Evolutionary conservation across 1,140 invertebrate genomes (phyloP).

Genomic region (Mycetomoellerius zeteki): DNA sequence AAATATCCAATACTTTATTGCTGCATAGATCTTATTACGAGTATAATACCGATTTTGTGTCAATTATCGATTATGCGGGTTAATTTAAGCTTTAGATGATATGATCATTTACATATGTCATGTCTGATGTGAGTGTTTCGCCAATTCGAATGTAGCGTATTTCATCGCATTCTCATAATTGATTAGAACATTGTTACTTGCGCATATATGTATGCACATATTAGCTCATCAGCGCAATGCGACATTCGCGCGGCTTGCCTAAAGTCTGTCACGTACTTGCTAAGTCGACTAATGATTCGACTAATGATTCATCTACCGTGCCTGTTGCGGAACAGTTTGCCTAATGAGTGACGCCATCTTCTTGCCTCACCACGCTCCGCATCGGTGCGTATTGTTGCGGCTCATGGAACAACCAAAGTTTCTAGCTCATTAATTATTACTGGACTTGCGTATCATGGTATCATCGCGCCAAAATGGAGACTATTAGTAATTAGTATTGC

Average conservation of each 20-base stretch:
- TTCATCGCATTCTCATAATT: constrained; percentile 27
- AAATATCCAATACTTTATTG: neutral
- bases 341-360: constrained; percentile 39
- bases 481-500: constrained; percentile 46
- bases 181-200: constrained; percentile 44
- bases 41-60: neutral
- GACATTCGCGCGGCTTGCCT: neutral
- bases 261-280: constrained; percentile 44
- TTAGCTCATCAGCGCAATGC: constrained; percentile 19
- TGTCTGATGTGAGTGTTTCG: neutral
- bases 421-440: constrained; percentile 59
- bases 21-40: neutral
- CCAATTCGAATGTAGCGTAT: constrained; percentile 7
- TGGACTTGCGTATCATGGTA: constrained; percentile 15
- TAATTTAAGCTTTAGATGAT: constrained; percentile 21
- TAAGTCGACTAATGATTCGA: constrained; percentile 54
- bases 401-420: constrained; percentile 52
- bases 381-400: constrained; percentile 44
- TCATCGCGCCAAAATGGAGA: constrained; percentile 13
- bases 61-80: neutral
- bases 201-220: neutral
- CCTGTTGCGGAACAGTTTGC: constrained; percentile 41
- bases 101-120: constrained; percentile 22
- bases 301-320: constrained; percentile 44
- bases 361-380: constrained; percentile 16